phyloP scores from a whole-genome alignment of 2,888 invertebrate genomes.

The Epinotia brunnichana region DNA sequence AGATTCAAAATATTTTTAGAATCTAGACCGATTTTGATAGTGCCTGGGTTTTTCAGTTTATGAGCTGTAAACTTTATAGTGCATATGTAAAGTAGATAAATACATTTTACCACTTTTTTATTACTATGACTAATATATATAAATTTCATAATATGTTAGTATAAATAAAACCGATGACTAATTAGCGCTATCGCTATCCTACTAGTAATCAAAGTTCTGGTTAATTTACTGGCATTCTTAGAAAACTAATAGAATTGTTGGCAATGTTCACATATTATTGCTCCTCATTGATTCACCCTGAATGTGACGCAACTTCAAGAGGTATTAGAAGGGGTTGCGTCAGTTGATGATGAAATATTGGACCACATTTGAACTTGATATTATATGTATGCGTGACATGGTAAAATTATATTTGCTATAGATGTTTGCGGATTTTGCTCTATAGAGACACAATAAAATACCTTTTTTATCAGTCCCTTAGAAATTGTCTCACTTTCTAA shows the following conservation, averaged over 20 bases:
- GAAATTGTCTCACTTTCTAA: no score
- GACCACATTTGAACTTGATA: not conserved
- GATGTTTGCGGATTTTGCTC: not conserved
- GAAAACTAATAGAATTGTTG: not conserved
- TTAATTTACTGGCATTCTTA: not conserved
- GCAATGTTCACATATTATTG: slow-evolving; percentile 22
- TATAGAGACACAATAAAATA: not conserved
- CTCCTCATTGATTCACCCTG: not conserved
- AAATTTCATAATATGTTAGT: not conserved
- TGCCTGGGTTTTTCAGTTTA: not conserved
- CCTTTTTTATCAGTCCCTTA: no score
- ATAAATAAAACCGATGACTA: not conserved
- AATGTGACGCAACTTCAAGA: slow-evolving; percentile 6
- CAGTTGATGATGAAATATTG: slow-evolving; percentile 21
- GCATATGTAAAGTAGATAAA: not conserved
- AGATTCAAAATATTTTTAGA: not conserved
- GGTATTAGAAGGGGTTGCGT: not conserved
- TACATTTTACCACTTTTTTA: not conserved
- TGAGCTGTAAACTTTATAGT: not conserved
- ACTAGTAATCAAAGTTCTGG: not conserved
- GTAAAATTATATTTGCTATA: not conserved
- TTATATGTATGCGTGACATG: not conserved
- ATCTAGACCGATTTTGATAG: not conserved
- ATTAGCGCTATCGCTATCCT: not conserved
- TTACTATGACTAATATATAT: not conserved